A percentile compares a stretch with the other conserved stretches of the same genome.
phyloP scores from a whole-genome alignment of 2,888 invertebrate species.

The Tortrix viridana region DNA sequence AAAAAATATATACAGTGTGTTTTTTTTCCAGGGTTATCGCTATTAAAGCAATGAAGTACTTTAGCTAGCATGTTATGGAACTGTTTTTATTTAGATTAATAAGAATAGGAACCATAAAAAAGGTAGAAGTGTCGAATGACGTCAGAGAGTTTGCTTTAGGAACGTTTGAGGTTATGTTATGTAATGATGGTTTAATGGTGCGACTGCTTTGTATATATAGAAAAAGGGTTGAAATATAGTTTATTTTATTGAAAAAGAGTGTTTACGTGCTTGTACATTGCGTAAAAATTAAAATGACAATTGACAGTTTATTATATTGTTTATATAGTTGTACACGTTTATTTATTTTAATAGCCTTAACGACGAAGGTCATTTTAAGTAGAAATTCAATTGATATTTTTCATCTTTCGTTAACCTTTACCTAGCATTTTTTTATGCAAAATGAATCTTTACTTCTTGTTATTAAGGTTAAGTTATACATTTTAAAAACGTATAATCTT shows the following conservation, averaged over 20 bases:
- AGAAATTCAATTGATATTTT: no score
- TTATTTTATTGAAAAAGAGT: neutral
- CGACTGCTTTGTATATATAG: conserved; percentile 18
- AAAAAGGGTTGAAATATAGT: conserved; percentile 15
- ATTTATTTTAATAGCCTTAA: no score
- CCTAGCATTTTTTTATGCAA: no score
- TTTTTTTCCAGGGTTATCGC: conserved; percentile 19
- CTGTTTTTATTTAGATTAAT: conserved; percentile 41
- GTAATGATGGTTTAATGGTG: conserved; percentile 63
- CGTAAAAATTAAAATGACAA: no score
- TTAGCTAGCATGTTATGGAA: conserved; percentile 44
- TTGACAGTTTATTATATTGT: no score
- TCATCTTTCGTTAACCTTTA: no score
- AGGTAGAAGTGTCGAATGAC: conserved; percentile 49
- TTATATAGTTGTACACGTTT: no score
- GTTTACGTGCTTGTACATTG: neutral
- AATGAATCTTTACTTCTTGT: no score
- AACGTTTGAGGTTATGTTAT: conserved; percentile 71
- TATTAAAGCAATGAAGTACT: conserved; percentile 8
- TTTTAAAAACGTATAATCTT: no score
- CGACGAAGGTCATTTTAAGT: no score
- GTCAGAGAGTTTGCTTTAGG: conserved; percentile 53
- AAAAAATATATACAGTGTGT: neutral
- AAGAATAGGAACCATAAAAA: conserved; percentile 40
- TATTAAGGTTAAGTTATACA: no score